Percentiles rank a stretch among this genome's conserved stretches.
These are phyloP conservation scores for Pterocles orientalis DNA, from an alignment of 2,113 vertebrate species.

Conservation along the genomic window DNA sequence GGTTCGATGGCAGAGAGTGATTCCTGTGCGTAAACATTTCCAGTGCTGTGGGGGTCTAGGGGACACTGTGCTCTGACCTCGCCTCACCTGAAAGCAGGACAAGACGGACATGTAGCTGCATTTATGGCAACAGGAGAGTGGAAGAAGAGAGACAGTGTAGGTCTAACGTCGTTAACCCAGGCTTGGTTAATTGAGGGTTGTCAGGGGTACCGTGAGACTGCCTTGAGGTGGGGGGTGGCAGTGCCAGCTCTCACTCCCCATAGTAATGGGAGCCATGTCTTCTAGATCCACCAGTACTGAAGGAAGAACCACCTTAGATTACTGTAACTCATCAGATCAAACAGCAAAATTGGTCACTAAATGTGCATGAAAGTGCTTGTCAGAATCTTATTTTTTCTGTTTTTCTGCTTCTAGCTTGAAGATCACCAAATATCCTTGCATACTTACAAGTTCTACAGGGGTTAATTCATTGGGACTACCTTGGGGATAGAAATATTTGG, in stretches of 20 bases:
- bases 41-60: rapidly evolving
- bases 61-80: rapidly evolving
- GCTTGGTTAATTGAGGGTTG: background rate
- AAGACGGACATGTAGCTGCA: rapidly evolving
- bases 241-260: background rate
- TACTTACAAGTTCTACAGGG: background rate
- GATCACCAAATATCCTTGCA: background rate
- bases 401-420: background rate
- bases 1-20: background rate
- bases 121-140: background rate
- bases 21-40: background rate
- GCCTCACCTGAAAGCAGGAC: background rate
- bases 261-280: background rate
- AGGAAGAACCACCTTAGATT: background rate
- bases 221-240: background rate
- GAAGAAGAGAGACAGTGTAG: rapidly evolving
- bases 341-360: background rate
- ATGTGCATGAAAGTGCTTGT: background rate
- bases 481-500: conserved; percentile 38
- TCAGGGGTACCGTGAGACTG: background rate
- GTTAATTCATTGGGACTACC: conserved; percentile 2
- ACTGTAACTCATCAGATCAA: background rate
- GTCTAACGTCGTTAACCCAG: background rate
- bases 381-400: background rate
- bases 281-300: background rate